Evolutionary conservation across 2,888 invertebrate species (phyloP).

Genomic region (Diadegma fenestrale): DNA sequence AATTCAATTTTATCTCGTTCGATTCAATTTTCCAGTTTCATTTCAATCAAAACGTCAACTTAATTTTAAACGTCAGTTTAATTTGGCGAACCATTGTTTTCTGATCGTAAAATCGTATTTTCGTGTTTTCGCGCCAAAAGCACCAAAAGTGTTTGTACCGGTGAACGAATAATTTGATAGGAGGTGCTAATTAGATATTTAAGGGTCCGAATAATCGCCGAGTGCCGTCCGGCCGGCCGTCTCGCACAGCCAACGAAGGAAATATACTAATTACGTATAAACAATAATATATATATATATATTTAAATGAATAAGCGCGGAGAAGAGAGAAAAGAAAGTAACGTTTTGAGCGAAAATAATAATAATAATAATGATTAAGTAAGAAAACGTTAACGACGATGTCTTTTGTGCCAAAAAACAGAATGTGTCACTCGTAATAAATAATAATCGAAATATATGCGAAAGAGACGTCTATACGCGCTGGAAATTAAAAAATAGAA

Average conservation of each 20-base stretch:
- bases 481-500: constrained; percentile 28
- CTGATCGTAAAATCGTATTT: neutral
- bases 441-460: constrained; percentile 37
- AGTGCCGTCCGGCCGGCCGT: constrained; percentile 73
- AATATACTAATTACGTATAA: constrained; percentile 55
- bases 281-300: constrained; percentile 32
- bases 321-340: constrained; percentile 37
- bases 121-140: constrained; percentile 44
- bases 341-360: constrained; percentile 23
- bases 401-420: constrained; percentile 69
- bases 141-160: constrained; percentile 53
- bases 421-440: constrained; percentile 35
- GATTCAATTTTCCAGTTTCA: neutral
- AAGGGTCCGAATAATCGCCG: constrained; percentile 75
- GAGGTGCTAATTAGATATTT: constrained; percentile 81
- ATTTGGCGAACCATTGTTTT: neutral
- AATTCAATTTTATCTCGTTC: constrained; percentile 10
- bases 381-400: constrained; percentile 31
- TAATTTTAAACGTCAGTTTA: neutral
- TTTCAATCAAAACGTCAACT: no score
- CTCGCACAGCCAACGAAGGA: constrained; percentile 69
- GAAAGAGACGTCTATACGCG: constrained; percentile 19
- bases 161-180: constrained; percentile 78
- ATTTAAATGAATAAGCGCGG: constrained; percentile 28
- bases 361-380: neutral